These are phyloP conservation scores for Polydrusus cervinus DNA, from an alignment of 2,888 invertebrate genomes.

Conservation along the genomic window DNA sequence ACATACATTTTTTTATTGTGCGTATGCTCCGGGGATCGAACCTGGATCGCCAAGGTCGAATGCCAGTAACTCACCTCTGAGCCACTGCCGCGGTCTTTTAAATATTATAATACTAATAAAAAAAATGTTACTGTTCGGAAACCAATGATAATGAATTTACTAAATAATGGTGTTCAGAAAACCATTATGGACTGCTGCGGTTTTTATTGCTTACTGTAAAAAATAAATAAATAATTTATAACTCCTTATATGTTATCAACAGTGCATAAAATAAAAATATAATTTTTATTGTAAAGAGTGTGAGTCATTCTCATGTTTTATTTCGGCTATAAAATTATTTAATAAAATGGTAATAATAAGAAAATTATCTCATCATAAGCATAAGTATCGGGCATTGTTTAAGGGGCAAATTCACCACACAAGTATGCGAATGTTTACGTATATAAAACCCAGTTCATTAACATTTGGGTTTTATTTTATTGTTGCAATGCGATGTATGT, in stretches of 20 bases:
- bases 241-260: conserved; percentile 3
- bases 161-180: neutral
- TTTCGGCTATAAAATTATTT: conserved; percentile 45
- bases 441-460: conserved; percentile 11
- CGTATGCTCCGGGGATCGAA: too few species aligned
- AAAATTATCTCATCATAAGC: conserved; percentile 46
- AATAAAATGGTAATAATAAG: conserved; percentile 50
- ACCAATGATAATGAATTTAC: too few species aligned
- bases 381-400: conserved; percentile 51
- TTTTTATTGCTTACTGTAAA: too few species aligned
- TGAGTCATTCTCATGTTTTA: conserved; percentile 43
- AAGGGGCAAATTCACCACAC: conserved; percentile 40
- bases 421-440: conserved; percentile 38
- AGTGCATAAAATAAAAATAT: conserved; percentile 22
- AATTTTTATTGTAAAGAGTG: conserved; percentile 23
- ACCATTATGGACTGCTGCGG: too few species aligned
- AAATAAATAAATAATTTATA: too few species aligned
- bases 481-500: conserved; percentile 33
- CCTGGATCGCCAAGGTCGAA: too few species aligned
- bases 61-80: too few species aligned
- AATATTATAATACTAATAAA: too few species aligned
- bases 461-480: conserved; percentile 22
- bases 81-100: too few species aligned
- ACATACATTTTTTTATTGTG: too few species aligned
- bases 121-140: too few species aligned